phyloP scores from a whole-genome alignment of 1,140 invertebrate genomes.

The Luehdorfia chinensis region DNA sequence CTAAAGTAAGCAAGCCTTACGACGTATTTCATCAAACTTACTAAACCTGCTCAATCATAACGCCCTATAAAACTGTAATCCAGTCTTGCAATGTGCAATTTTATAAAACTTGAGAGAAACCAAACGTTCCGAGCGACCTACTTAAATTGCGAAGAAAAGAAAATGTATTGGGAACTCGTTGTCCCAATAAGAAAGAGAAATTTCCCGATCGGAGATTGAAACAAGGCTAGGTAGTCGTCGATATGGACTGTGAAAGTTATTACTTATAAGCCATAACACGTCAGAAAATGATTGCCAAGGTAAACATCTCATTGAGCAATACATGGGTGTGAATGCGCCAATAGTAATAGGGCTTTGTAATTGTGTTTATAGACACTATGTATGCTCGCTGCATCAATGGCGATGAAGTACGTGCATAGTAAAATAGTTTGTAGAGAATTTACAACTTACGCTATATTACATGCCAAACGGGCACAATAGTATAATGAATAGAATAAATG shows the following conservation, averaged over 20 bases:
- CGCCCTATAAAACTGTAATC: conserved; percentile 27
- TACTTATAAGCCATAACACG: conserved; percentile 14
- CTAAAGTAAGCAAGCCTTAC: neutral
- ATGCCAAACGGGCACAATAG: too few species aligned
- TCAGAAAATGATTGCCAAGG: conserved; percentile 15
- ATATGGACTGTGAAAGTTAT: conserved; percentile 57
- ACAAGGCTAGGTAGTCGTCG: conserved; percentile 45
- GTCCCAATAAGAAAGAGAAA: conserved; percentile 50
- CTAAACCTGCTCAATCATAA: conserved; percentile 19
- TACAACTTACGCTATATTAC: too few species aligned
- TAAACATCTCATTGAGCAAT: conserved; percentile 20
- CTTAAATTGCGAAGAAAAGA: conserved; percentile 62
- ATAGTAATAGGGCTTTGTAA: conserved; percentile 6
- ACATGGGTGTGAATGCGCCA: neutral
- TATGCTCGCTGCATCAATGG: neutral
- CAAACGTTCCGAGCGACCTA: conserved; percentile 48
- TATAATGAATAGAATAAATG: too few species aligned
- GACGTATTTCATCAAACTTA: conserved; percentile 15
- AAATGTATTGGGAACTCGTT: conserved; percentile 43
- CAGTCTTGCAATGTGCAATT: conserved; percentile 39
- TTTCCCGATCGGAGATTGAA: conserved; percentile 39
- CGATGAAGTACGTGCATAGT: neutral
- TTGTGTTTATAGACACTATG: neutral
- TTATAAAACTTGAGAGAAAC: conserved; percentile 43
- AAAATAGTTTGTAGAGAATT: too few species aligned